phyloP scores from a whole-genome alignment of 2,113 vertebrate genomes.

The Microtus ochrogaster region DNA sequence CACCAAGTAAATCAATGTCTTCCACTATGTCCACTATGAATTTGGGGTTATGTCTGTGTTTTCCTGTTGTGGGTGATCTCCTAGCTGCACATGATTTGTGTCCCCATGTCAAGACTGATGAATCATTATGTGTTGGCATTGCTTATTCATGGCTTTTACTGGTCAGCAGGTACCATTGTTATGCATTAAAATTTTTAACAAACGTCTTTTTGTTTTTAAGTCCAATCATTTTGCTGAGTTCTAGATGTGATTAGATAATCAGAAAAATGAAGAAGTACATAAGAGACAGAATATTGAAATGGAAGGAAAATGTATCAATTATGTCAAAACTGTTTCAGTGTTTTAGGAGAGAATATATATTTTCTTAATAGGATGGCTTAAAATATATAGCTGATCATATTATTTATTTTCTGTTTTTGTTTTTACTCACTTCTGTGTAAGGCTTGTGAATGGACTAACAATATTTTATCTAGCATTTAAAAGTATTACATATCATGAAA shows the following conservation, averaged over 20 bases:
- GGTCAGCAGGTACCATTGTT: neutral
- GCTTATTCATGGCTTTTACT: neutral
- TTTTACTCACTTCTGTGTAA: neutral
- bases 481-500: neutral
- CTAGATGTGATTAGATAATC: neutral
- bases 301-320: neutral
- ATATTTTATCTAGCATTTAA: neutral
- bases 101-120: neutral
- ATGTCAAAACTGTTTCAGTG: neutral
- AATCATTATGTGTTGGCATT: neutral
- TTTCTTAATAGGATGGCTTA: neutral
- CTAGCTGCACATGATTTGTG: neutral
- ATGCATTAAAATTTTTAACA: neutral
- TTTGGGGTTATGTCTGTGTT: neutral
- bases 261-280: neutral
- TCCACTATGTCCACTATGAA: neutral
- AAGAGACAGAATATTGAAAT: neutral
- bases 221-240: neutral
- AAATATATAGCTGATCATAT: neutral
- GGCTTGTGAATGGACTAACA: neutral
- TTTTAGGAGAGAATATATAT: neutral
- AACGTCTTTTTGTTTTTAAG: neutral
- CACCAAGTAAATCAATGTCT: neutral
- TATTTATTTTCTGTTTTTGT: neutral
- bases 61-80: neutral